phyloP scores from a whole-genome alignment of 2,888 invertebrate species.

The Drosophila nr. medialis region DNA sequence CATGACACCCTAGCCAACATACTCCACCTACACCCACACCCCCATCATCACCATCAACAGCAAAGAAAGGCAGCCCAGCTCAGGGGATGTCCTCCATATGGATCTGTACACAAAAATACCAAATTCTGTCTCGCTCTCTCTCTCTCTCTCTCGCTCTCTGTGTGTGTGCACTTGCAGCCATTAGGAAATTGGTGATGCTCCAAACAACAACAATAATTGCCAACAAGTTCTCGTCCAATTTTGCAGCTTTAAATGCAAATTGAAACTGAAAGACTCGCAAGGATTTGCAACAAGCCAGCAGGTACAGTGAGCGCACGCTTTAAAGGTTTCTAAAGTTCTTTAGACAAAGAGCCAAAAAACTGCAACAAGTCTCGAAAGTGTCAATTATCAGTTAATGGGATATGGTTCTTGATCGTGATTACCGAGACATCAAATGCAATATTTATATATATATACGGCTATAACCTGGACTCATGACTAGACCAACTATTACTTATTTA shows the following conservation, averaged over 20 bases:
- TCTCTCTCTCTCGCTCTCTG: neutral
- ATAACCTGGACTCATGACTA: neutral
- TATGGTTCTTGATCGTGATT: neutral
- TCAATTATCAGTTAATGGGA: neutral
- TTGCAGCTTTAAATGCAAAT: neutral
- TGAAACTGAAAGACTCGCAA: neutral
- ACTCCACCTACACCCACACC: neutral
- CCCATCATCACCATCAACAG: neutral
- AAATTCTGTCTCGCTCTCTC: neutral
- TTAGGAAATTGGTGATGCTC: conserved; percentile 54
- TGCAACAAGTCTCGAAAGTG: neutral
- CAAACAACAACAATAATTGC: conserved; percentile 42
- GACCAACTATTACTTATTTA: neutral
- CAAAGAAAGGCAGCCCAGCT: neutral
- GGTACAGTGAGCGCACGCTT: conserved; percentile 12
- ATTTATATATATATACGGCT: neutral
- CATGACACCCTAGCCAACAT: conserved; percentile 9
- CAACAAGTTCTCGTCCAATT: conserved; percentile 9
- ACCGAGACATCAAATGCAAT: neutral
- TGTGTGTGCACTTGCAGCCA: conserved; percentile 26
- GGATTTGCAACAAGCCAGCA: neutral
- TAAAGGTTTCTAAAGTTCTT: neutral
- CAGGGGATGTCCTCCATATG: conserved; percentile 35
- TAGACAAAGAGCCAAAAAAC: neutral
- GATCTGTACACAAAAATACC: conserved; percentile 25